Base-by-base conservation (phyloP, 2,888 invertebrate species). In the Phymatocera aterrima region DNA sequence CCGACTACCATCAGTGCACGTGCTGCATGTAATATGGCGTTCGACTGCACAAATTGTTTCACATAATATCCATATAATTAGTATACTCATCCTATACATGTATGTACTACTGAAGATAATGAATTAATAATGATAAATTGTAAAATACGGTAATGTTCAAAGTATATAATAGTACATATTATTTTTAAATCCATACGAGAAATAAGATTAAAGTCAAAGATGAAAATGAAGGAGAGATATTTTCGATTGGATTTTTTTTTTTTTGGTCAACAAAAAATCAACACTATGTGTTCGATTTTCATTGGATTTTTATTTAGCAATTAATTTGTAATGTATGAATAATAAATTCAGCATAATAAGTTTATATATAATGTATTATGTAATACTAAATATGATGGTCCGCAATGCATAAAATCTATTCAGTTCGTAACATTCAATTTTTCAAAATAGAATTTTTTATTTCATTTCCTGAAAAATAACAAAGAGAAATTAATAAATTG, bases 241-340 rank as follows among this genome's bases (percentile, higher is more conserved):
- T 31, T 34, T 12, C 2, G 18, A 6, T 31, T 34, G n/a, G 61
- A 18, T 37, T 4, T 61, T 34, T 28, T 57, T 61, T 68, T 68
- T 68, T 68, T 46, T 15, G 68, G 40, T 68, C 43, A 46, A 68
- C 28, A 68, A 21, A 72, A 72, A 72, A 54, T 51, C 72, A 37
- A 51, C n/a, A 51, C 31, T 51, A 51, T 15, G 18, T 21, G 75
- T 34, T 75, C 10, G 57, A 75, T 57, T 75, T 75, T 75, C 57
- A 75, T 75, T 79, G 79, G 84, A 83, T 82, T 83, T 86, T 87
- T 87, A 88, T 88, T 88, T 86, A 85, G 85, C 83, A 88, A 86
- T 88, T 83, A 84, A 79, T 80, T 84, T 78, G 82, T 84, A 80
- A 83, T 83, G 84, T 85, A 85, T 82, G 83, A 86, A 87, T 88